Percentiles rank a stretch among this genome's conserved stretches.
Evolutionary conservation across 2,113 vertebrate genomes (phyloP).

Genomic region (Zapus hudsonius): DNA sequence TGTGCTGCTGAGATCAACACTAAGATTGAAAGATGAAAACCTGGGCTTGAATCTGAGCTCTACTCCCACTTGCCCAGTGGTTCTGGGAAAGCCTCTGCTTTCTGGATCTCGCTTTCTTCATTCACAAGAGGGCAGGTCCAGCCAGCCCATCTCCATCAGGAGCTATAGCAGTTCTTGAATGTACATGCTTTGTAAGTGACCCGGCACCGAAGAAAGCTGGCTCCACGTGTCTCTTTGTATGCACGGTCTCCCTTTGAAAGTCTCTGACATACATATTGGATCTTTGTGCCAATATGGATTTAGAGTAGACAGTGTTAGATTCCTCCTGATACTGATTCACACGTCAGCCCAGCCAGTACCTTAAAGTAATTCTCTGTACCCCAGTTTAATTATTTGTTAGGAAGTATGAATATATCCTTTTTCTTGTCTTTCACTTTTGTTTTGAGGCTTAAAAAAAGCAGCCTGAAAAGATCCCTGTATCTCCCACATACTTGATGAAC

Average conservation of each 20-base stretch:
- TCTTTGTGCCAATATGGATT: background rate
- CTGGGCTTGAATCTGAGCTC: background rate
- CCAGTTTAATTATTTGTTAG: background rate
- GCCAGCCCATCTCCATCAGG: rapidly evolving
- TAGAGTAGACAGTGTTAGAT: background rate
- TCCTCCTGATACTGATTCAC: rapidly evolving
- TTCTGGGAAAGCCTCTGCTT: background rate
- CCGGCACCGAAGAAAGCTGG: background rate
- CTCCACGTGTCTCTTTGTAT: rapidly evolving
- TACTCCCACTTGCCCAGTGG: background rate
- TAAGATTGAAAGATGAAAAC: background rate
- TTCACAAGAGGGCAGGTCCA: background rate
- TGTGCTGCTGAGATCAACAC: background rate
- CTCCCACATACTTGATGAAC: no score
- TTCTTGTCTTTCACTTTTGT: background rate
- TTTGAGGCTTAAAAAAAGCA: background rate
- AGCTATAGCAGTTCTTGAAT: rapidly evolving
- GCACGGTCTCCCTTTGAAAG: background rate
- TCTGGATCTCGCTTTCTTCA: background rate
- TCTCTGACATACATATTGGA: background rate
- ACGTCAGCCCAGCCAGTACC: rapidly evolving
- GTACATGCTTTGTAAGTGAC: rapidly evolving
- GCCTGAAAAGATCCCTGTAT: background rate
- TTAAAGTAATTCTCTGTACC: background rate
- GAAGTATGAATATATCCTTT: background rate